Evolutionary conservation across 2,888 invertebrate genomes (phyloP), one percentile per base, ranked within the genome.

Genomic region (Athripsodes cinereus): DNA sequence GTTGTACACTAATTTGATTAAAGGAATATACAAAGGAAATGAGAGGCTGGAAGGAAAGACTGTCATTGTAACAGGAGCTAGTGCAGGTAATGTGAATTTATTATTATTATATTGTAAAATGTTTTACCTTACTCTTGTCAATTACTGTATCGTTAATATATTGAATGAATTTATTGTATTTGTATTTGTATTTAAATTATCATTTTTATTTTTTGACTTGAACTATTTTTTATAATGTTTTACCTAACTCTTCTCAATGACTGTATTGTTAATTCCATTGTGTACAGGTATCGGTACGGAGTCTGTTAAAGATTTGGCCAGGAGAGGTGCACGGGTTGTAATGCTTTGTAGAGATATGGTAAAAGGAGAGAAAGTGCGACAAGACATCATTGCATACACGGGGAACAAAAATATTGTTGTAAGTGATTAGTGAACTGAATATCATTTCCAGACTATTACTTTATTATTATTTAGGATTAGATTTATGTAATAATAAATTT

Each of bases 271-370:
- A n/a, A n/a, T n/a, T n/a, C n/a, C n/a, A 26, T 6, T 26, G 5
- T 26, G n/a, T 55, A 68, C 76, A 66, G 82, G 82, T 2, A 74
- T 81, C 16, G 82, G 82, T 2, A 69, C 78, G 34, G 81, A 79
- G 66, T 78, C 80, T 1, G 81, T 80, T 0, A 73, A 74, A 58
- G 77, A 81, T 61, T 67, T 81, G 62, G 79, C 80, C 2, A 69
- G 70, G 61, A 74, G 81, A 49, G 80, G 80, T 3, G 81, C 79
- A 1, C 71, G 72, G 55, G 74, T 82, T 11, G 77, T 81, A 52
- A 68, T 81, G 53, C 79, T 80, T 0, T 81, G 81, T 60, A 70
- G 81, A 44, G 78, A 73, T 61, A 67, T 72, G 57, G 68, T 69
- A 5, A 72, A 75, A 22, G 79, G 72, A 3, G 68, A 68, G 16